Percentiles rank a stretch among this genome's conserved stretches.
phyloP scores from a whole-genome alignment of 2,113 vertebrate genomes.

The Cranoglanis bouderius region DNA sequence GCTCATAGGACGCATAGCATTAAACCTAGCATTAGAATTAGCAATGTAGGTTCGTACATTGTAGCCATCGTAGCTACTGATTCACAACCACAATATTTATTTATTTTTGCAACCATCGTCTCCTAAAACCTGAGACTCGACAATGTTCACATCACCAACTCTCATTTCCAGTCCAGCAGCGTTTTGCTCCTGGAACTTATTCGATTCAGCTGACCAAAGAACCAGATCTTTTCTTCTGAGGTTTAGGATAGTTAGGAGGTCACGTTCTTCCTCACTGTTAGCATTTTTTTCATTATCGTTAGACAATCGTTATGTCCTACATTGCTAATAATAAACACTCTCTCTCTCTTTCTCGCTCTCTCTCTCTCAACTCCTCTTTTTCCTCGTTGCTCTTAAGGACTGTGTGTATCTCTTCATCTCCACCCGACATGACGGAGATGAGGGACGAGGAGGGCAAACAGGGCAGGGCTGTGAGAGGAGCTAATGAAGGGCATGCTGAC shows the following conservation, averaged over 20 bases:
- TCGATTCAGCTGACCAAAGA: not conserved
- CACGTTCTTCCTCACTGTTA: not conserved
- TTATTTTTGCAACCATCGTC: not conserved
- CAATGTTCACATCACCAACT: too few relatives aligned
- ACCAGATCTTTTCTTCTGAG: not conserved
- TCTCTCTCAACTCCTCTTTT: not conserved
- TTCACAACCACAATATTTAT: not conserved
- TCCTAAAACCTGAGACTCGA: not conserved
- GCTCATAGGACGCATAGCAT: not conserved
- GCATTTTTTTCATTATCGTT: not conserved
- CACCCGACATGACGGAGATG: constrained; percentile 57
- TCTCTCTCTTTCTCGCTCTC: constrained; percentile 15
- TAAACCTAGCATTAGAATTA: not conserved
- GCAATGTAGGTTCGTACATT: not conserved
- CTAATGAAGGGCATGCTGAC: constrained; percentile 59
- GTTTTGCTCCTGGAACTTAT: not conserved
- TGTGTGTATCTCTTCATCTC: constrained; percentile 40
- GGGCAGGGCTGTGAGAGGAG: constrained; percentile 43
- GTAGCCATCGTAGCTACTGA: not conserved
- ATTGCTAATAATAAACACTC: not conserved
- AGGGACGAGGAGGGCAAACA: constrained; percentile 38
- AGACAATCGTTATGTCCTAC: not conserved
- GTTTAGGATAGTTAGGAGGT: not conserved
- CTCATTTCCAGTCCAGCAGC: not conserved
- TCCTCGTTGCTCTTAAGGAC: constrained; percentile 26